Evolutionary conservation across 35 echinoderm and acorn worm genomes (phyloP), one percentile per base, ranked within the genome.

Genomic region (Patiria miniata): DNA sequence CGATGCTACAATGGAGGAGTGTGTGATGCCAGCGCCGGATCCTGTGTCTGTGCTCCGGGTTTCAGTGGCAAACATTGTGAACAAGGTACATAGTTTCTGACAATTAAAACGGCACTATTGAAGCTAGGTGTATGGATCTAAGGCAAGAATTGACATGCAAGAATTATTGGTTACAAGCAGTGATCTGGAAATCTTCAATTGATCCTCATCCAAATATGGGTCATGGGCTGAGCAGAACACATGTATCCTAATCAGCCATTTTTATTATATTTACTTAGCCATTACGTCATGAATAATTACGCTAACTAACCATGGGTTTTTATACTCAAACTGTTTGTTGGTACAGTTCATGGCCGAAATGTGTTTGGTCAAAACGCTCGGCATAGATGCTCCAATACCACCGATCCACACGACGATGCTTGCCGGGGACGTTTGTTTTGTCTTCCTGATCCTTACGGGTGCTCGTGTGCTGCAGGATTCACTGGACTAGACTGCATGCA

Each of bases 1-100:
- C 28, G 60, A 5, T 97, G 94, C 68, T 83, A 97, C 51, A 97
- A 97, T 87, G 91, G 94, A 37, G 94, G 94, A 36, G 68, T 97
- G 0, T 97, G 94, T 54, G 94, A 97, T 78, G 94, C 86, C 57
- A 56, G n/a, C 16, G 82, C 91, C 51, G 94, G 94, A 55, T 32
- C 58, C 5, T 97, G 94, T 52, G 68, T 97, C 14, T 97, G 94
- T 79, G 77, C 94, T 32, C 94, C 94, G 0, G 94, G 94, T 68
- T 97, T 97, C 81, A 81, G 21, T 39, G 87, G 87, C 6, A 52
- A 80, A 18, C 47, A 89, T 23, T 89, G 87, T 36, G 44, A 81
- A 38, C 37, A 39, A 39, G 78, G 87, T 89, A 81, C 53, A 78
- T 82, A 30, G 65, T 1, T 12, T 5, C 8, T 69, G 23, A 9